A percentile compares a stretch with the other conserved stretches of the same genome.
Evolutionary conservation across 2,113 vertebrate species (phyloP).

Genomic region (Leptobrachium ailaonicum): DNA sequence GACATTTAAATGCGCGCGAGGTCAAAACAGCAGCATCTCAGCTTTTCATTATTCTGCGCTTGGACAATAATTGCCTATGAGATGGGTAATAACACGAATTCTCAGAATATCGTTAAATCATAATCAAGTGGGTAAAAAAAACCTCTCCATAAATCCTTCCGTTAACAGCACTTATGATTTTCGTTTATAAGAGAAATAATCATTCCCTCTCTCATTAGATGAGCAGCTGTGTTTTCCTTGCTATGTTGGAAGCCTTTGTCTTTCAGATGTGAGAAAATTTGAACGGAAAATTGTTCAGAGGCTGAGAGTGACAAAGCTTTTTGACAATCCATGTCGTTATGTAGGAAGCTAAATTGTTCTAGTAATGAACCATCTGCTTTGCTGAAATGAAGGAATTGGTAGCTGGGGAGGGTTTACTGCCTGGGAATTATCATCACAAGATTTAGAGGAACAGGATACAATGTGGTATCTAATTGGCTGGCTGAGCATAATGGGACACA

Average conservation of each 20-base stretch:
- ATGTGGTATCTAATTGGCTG: too few species aligned
- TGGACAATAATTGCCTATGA: too few species aligned
- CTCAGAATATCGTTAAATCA: too few species aligned
- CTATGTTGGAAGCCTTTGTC: constrained; percentile 11
- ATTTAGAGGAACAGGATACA: constrained; percentile 7
- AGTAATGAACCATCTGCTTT: constrained; percentile 35
- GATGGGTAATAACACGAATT: too few species aligned
- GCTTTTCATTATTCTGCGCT: too few species aligned
- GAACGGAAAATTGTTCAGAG: constrained; percentile 1
- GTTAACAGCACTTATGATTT: too few species aligned
- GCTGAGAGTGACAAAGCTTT: constrained; percentile 33
- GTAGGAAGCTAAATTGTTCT: not conserved
- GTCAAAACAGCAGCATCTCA: too few species aligned
- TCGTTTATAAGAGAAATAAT: not conserved
- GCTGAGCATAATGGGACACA: too few species aligned
- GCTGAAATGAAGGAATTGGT: not conserved
- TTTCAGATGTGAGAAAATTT: constrained; percentile 33
- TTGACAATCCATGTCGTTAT: not conserved
- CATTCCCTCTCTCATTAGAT: not conserved
- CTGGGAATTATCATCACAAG: constrained; percentile 25
- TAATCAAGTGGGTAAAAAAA: too few species aligned
- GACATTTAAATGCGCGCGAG: too few species aligned
- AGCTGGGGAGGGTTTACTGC: not conserved
- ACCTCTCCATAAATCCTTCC: too few species aligned
- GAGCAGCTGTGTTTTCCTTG: not conserved